Base-by-base conservation (phyloP, 1,140 invertebrate genomes). In the Tribolium castaneum region DNA sequence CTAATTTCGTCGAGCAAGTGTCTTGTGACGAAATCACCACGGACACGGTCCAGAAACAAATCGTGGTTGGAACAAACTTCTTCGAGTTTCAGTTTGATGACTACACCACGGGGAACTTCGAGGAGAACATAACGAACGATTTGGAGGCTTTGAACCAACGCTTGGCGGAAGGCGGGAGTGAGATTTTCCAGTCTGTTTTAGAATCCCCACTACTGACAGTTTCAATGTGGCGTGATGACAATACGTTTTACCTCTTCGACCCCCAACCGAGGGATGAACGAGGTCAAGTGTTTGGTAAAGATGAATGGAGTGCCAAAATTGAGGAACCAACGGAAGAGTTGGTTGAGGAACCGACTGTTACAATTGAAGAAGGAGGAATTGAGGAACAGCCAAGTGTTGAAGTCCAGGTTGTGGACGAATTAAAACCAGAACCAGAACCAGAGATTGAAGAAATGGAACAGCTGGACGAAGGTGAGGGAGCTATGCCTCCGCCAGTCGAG, bases 181-280 rank as follows among this genome's bases (percentile, higher is more conserved):
- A 76, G 14, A 62, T 80, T 16, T 74, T 81, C 30, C 80, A 84
- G 51, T 16, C 80, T 3, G 49, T 86, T 6, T 2, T 86, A 0
- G 80, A 83, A 59, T 80, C 83, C 1, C 80, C 82, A 34, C 30
- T 78, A n/a, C 59, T 82, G 6, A 81, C 82, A 5, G 79, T 85
- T 4, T 80, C 81, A 6, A 76, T 86, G 9, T 86, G 84, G 83
- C 81, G 80, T 71, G 81, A 84, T 51, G 77, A 82, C 10, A 76
- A 78, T 0, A 49, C 80, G 2, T 87, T 76, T 54, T 87, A 84
- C 54, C 14, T 85, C 0, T 87, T 86, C 50, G 86, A 87, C 82
- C 82, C 86, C 1, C 82, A 82, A 77, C 79, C 83, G 6, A 75
- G 84, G 12, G 82, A 85, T 74, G 76, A 80, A 7, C 49, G 74